Evolutionary conservation across 2,113 vertebrate genomes (phyloP).

Genomic region (Stercorarius parasiticus): DNA sequence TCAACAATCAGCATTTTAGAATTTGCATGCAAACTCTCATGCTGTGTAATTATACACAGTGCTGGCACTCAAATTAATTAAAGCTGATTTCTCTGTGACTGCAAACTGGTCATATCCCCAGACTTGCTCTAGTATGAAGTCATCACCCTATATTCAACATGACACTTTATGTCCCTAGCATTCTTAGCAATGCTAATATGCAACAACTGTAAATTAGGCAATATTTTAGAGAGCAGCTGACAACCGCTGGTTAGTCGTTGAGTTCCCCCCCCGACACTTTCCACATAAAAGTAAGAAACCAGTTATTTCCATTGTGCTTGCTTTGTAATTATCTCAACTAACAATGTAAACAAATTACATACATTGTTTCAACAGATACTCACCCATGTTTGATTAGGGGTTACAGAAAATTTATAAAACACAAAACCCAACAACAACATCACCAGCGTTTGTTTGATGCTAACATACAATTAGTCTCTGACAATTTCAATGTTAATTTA

Average conservation of each 20-base stretch:
- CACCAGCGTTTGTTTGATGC: conserved; percentile 68
- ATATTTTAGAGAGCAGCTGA: conserved; percentile 71
- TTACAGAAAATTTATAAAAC: conserved; percentile 77
- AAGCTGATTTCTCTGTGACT: conserved; percentile 82
- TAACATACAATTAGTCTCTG: conserved; percentile 77
- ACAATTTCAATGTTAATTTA: conserved; percentile 72
- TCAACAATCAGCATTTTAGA: conserved; percentile 84
- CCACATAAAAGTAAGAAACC: conserved; percentile 70
- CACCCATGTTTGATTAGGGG: conserved; percentile 76
- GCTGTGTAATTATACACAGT: conserved; percentile 87
- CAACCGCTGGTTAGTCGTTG: conserved; percentile 61
- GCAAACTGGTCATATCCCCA: conserved; percentile 81
- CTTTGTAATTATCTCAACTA: conserved; percentile 82
- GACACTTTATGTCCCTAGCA: conserved; percentile 76
- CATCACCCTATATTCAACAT: conserved; percentile 83
- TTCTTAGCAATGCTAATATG: conserved; percentile 74
- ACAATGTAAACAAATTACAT: conserved; percentile 83
- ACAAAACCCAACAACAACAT: conserved; percentile 60
- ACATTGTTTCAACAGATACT: conserved; percentile 73
- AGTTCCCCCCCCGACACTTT: conserved; percentile 43
- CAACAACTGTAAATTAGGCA: conserved; percentile 70
- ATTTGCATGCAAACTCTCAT: conserved; percentile 83
- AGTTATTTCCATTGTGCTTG: conserved; percentile 74
- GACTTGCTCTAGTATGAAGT: conserved; percentile 83
- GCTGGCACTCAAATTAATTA: conserved; percentile 93